phyloP scores from a whole-genome alignment of 35 echinoderm and acorn worm species.

The Lytechinus variegatus region DNA sequence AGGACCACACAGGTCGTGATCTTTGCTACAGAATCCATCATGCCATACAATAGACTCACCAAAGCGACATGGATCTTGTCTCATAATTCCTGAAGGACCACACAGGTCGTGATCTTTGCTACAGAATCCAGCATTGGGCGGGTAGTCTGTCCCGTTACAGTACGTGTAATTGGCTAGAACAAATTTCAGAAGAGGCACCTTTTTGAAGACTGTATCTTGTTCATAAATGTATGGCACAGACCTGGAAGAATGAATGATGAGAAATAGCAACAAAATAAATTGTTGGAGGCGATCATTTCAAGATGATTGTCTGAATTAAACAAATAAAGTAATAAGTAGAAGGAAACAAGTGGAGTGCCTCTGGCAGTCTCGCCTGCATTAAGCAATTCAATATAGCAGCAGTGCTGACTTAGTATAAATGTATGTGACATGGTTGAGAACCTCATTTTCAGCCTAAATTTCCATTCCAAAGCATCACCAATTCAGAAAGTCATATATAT shows the following conservation, averaged over 20 bases:
- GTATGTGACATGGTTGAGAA: too few species aligned
- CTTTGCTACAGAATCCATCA: conserved; percentile 42
- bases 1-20: conserved; percentile 48
- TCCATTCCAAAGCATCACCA: too few species aligned
- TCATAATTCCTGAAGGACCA: conserved; percentile 64
- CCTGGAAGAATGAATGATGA: conserved; percentile 35
- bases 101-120: conserved; percentile 17
- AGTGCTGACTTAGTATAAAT: too few species aligned
- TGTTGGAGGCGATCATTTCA: too few species aligned
- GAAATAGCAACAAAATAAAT: neutral
- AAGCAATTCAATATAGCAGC: too few species aligned
- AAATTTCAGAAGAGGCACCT: conserved; percentile 68
- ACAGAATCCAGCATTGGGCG: conserved; percentile 75
- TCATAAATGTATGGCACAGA: conserved; percentile 61
- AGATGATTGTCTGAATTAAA: too few species aligned
- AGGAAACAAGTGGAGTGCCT: too few species aligned
- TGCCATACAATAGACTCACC: conserved; percentile 39
- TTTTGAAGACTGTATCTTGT: conserved; percentile 53
- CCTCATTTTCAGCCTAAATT: too few species aligned
- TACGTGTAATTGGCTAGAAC: conserved; percentile 62
- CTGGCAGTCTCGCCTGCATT: too few species aligned
- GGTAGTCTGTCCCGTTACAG: conserved; percentile 68
- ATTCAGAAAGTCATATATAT: too few species aligned
- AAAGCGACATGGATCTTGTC: conserved; percentile 69
- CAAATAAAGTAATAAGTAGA: too few species aligned